phyloP scores from a whole-genome alignment of 2,888 invertebrate species.

The Campoplex nolae region DNA sequence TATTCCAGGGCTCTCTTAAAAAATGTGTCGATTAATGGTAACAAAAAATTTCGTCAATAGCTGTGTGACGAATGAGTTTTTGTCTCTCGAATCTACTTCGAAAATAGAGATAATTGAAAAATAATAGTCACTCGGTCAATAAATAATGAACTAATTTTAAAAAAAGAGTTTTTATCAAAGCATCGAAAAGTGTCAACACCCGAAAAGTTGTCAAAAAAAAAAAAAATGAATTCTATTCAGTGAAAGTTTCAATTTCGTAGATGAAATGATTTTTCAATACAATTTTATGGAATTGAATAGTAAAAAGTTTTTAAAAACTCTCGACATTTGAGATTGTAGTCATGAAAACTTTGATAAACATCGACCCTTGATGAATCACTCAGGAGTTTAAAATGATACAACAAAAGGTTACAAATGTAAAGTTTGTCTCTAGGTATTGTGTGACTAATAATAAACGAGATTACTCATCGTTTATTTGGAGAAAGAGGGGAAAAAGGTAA shows the following conservation, averaged over 20 bases:
- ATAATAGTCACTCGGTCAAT: background rate
- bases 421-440: constrained; percentile 1
- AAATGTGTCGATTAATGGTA: too few species aligned
- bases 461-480: constrained; percentile 47
- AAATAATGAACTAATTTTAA: background rate
- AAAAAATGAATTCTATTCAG: background rate
- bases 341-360: constrained; percentile 1
- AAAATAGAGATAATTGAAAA: too few species aligned
- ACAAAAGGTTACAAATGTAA: constrained; percentile 18
- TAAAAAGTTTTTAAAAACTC: background rate
- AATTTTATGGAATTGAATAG: background rate
- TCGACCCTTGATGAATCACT: constrained; percentile 17
- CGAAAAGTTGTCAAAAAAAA: background rate
- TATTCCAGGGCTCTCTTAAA: background rate
- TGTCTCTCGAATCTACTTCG: too few species aligned
- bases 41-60: too few species aligned
- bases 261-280: background rate
- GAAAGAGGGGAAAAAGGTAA: background rate
- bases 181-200: background rate
- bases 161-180: background rate
- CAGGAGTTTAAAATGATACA: background rate
- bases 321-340: background rate
- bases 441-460: constrained; percentile 42
- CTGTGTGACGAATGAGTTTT: background rate
- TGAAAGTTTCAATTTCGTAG: background rate